Evolutionary conservation across 2,797 vertebrate species (phyloP), one percentile per base, ranked within the genome.

Genomic region (Neostethus bicornis): DNA sequence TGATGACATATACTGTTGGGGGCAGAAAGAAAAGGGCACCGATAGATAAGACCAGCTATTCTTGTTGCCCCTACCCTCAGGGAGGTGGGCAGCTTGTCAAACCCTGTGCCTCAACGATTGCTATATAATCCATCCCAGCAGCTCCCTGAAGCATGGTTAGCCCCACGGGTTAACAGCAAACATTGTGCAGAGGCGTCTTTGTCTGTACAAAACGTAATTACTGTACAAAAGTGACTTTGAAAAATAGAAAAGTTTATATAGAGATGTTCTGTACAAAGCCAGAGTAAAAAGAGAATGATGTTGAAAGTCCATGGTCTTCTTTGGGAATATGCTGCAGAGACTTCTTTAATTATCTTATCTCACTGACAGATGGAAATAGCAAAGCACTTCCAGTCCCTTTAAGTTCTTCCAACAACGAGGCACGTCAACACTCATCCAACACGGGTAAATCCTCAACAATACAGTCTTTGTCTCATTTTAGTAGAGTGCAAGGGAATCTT

Each of bases 341-440:
- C 73, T 64, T 60, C 55, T 49, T 46, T 72, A 75, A 70, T 73
- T 73, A 34, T 77, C 85, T 85, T 85, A 90, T 91, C 91, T 89
- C 64, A 83, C 80, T 47, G 60, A 81, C 76, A 55, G 69, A 78
- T 89, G 77, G 75, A 91, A 90, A 92, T 91, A 91, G 83, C 49
- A 51, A 57, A 66, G 64, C 17, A 28, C 49, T 55, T 42, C 47
- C 47, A 34, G 61, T 70, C 64, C 55, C 55, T 58, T 39, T 12
- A 59, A 72, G 61, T 61, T 62, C 57, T 71, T 79, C 80, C 66
- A 51, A 51, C 71, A 54, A 34, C 29, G 7, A 26, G 55, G 72
- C 75, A 25, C 70, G 66, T 87, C 81, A 77, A 66, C 85, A 71
- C 83, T 83, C 60, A 16, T 66, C 62, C 35, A 42, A 69, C 80